phyloP scores from a whole-genome alignment of 2,113 vertebrate species.

The Megalops atlanticus region DNA sequence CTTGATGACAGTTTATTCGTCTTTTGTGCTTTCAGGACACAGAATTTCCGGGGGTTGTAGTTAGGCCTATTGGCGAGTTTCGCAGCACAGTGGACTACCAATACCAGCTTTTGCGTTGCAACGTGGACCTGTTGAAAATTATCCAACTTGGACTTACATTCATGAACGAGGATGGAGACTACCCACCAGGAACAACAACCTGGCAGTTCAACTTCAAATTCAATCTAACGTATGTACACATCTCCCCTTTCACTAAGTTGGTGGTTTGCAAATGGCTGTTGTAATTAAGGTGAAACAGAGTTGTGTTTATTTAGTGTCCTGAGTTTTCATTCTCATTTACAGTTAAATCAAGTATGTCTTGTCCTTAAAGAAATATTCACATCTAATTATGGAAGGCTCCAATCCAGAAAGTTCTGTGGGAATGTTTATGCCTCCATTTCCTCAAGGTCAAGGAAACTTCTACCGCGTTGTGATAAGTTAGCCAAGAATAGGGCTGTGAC shows the following conservation, averaged over 20 bases:
- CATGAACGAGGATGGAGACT: conserved; percentile 94
- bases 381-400: not conserved
- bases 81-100: conserved; percentile 97
- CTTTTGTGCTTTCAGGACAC: conserved; percentile 79
- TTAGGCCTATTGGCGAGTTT: conserved; percentile 94
- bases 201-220: conserved; percentile 99
- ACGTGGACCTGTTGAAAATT: conserved; percentile 96
- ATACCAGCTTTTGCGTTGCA: conserved; percentile 94
- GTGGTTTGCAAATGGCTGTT: not conserved
- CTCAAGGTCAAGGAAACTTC: not conserved
- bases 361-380: not conserved
- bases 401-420: not conserved
- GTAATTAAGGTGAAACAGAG: not conserved
- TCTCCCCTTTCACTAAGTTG: not conserved
- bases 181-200: conserved; percentile 90
- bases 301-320: not conserved
- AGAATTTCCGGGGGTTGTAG: conserved; percentile 95
- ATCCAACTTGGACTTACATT: conserved; percentile 97
- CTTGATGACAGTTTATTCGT: not conserved
- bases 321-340: not conserved
- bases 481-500: no score
- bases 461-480: not conserved
- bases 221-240: conserved; percentile 87
- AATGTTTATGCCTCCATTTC: not conserved
- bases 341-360: not conserved